A percentile compares a stretch with the other conserved stretches of the same genome.
Conservation (phyloP, 2,113 vertebrate species). For the Erpornis zantholeuca region DNA sequence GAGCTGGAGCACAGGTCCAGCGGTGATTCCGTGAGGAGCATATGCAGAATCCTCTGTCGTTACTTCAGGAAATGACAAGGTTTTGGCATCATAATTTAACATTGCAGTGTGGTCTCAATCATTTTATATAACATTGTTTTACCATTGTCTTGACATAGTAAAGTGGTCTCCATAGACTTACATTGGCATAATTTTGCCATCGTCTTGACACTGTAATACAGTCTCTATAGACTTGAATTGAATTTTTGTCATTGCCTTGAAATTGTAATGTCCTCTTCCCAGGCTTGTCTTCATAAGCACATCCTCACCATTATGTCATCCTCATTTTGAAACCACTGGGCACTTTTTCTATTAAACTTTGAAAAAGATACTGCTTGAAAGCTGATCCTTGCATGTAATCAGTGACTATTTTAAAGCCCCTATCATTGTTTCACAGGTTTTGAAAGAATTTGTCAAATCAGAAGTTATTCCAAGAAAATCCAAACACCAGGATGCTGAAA, state of each 20-base stretch:
- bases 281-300: slow-evolving; percentile 68
- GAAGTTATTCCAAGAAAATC: background rate
- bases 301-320: slow-evolving; percentile 46
- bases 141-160: slow-evolving; percentile 74
- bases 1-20: slow-evolving; percentile 3
- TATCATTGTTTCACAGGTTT: background rate
- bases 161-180: slow-evolving; percentile 80
- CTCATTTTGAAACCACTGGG: slow-evolving; percentile 29
- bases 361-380: slow-evolving; percentile 11
- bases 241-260: slow-evolving; percentile 81
- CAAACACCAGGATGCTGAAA: background rate
- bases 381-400: slow-evolving; percentile 1
- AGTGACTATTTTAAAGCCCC: slow-evolving; percentile 51
- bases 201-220: slow-evolving; percentile 78
- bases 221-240: slow-evolving; percentile 80
- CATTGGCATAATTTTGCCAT: slow-evolving; percentile 76
- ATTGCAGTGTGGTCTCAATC: slow-evolving; percentile 76
- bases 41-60: slow-evolving; percentile 48
- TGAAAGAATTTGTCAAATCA: background rate
- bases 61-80: slow-evolving; percentile 70
- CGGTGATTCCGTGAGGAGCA: background rate
- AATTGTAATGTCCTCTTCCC: slow-evolving; percentile 79
- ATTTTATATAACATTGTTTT: slow-evolving; percentile 75
- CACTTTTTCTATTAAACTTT: slow-evolving; percentile 31
- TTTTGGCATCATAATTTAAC: slow-evolving; percentile 79